Evolutionary conservation across 1,140 invertebrate species (phyloP), one percentile per base, ranked within the genome.

Genomic region (Chymomyza costata): DNA sequence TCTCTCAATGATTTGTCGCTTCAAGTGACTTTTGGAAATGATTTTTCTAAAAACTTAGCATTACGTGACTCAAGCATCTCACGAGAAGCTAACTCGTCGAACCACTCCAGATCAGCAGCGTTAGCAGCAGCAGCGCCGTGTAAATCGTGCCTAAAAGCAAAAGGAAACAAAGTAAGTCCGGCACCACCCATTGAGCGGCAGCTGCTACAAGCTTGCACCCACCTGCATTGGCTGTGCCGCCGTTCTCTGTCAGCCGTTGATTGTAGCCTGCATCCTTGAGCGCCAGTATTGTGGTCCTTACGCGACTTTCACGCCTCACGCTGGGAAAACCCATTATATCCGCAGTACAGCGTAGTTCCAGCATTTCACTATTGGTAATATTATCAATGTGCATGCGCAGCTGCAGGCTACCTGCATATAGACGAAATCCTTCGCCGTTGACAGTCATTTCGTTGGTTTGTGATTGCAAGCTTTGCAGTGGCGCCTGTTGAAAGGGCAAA

Each of bases 381-480:
- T 84, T 80, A 11, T 84, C 83, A 44, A 84, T 64, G 43, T 68
- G 53, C 15, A 84, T 55, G 30, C 82, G 82, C 49, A 84, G 50
- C 38, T 84, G 73, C 49, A 84, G 48, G 38, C 62, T 76, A 58
- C 82, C 84, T 28, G 63, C 50, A 14, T 78, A 83, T 13, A 84
- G 65, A n/a, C 74, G 48, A 41, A 84, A 76, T 39, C 83, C 82
- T 35, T 83, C 80, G 30, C 43, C 38, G 44, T 65, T 81, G 46
- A 67, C 73, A 54, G 74, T 67, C 64, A 83, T 65, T 60, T 84
- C 83, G 56, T 84, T 80, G 62, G 78, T 65, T 74, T 84, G 82
- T 40, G 83, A 80, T 56, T 67, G 62, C 32, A 84, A 46, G 38
- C 69, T 74, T 47, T 46, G 58, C 37, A 51, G 38, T 10, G 78